Percentiles rank a stretch among this genome's conserved stretches.
phyloP scores from a whole-genome alignment of 2,888 invertebrate species.

The Metacarcinus magister region DNA sequence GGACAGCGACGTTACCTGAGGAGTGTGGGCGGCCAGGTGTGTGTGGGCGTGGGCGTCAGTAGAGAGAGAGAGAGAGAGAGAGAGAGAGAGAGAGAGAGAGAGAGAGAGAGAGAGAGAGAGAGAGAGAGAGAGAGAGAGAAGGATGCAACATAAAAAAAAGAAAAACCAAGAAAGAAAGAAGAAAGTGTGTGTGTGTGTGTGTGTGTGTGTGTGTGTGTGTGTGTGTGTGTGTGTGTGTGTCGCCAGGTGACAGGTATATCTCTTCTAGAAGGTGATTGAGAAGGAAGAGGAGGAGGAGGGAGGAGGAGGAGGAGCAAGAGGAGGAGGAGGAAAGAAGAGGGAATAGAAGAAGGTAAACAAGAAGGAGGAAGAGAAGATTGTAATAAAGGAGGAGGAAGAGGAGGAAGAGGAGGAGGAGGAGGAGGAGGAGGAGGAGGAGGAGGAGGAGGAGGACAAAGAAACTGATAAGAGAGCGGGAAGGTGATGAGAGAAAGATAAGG shows the following conservation, averaged over 20 bases:
- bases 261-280: neutral
- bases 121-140: neutral
- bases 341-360: neutral
- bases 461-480: neutral
- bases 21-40: neutral
- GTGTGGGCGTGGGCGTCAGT: neutral
- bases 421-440: conserved; percentile 4
- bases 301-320: no score
- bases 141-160: no score
- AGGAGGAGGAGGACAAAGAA: neutral
- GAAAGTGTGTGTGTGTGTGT: neutral
- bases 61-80: conserved; percentile 29
- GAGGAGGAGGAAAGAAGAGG: neutral
- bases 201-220: neutral
- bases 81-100: conserved; percentile 39
- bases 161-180: no score
- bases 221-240: neutral
- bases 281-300: no score
- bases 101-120: conserved; percentile 18
- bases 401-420: neutral
- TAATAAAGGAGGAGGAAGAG: neutral
- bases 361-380: neutral
- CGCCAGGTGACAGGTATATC: no score
- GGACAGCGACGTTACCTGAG: neutral
- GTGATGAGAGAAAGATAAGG: neutral